Percentiles rank a stretch among this genome's conserved stretches.
These are phyloP conservation scores for Nibea albiflora DNA, from an alignment of 2,113 vertebrate genomes.

Conservation along the genomic window DNA sequence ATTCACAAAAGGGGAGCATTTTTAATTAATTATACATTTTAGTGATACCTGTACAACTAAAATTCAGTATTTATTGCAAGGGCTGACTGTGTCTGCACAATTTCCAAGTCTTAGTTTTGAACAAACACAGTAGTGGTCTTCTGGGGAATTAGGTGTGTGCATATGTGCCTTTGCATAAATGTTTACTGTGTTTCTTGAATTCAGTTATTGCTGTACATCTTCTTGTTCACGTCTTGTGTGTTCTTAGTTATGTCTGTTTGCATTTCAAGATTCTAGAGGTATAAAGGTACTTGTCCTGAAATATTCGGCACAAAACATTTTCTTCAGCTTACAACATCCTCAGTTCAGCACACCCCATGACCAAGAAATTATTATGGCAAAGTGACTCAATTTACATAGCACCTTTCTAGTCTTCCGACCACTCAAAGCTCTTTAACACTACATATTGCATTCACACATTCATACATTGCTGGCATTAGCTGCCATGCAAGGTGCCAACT, in stretches of 20 bases:
- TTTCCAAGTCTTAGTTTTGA: constrained; percentile 9
- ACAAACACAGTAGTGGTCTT: not conserved
- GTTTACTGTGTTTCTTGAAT: not conserved
- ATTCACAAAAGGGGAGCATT: not conserved
- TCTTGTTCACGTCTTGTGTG: not conserved
- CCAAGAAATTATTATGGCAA: no score
- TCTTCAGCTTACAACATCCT: no score
- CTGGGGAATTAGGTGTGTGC: not conserved
- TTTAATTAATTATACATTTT: not conserved
- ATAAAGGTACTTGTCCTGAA: not conserved
- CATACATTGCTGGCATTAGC: no score
- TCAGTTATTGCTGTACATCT: not conserved
- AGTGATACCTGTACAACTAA: not conserved
- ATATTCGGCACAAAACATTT: no score
- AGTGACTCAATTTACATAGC: no score
- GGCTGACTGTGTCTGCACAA: not conserved
- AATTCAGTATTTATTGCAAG: not conserved
- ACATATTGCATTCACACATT: no score
- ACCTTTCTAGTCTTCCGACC: no score
- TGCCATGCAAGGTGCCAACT: no score
- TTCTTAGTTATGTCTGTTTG: not conserved
- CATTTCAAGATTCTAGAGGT: not conserved
- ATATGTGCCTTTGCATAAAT: constrained; percentile 2
- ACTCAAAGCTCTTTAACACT: no score
- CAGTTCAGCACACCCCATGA: no score